Base-by-base conservation (phyloP, 2,113 vertebrate species). In the Malurus cyaneus region DNA sequence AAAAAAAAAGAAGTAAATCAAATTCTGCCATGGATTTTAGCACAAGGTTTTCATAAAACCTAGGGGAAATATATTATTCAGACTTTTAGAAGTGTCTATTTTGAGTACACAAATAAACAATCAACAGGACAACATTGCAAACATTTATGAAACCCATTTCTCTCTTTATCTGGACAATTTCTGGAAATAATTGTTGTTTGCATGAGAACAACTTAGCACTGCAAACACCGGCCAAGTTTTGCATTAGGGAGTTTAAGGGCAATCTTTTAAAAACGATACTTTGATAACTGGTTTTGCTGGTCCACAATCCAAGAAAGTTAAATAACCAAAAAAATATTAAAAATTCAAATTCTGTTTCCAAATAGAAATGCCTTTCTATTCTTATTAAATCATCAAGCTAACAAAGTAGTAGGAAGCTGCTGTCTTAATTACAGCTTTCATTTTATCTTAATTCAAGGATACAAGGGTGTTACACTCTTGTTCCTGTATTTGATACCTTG, bases 11-110 rank as follows among this genome's bases (percentile, higher is more conserved):
- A 36, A 50, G 56, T 47, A 81, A 60, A 74, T 49, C 2, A 34
- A 67, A 62, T 52, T 54, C 1, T 56, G 80, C 13, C 56, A 10
- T 28, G 14, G 3, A 7, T 44, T 78, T 89, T 70, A 81, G 20
- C 15, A 59, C 0, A 1, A 56, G 0, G 0, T 11, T 74, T 84
- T 73, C 50, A 59, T 46, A 28, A 84, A 89, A 59, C 1, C 4
- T 25, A 41, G 6, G 12, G 5, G 41, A 92, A 89, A 88, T 14
- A 41, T 6, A 52, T 64, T 56, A n/a, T 23, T 87, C 20, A 80
- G 26, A 82, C 6, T 18, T 54, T 73, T 10, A 6, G 14, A 80
- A n/a, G 9, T 64, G 8, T 70, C 20, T 4, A 29, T 64, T 84
- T 86, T 36, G 4, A 23, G 5, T 69, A 74, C 17, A 49, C 3